phyloP scores from a whole-genome alignment of 2,113 vertebrate genomes.

The Dolichallabes microphthalmus region DNA sequence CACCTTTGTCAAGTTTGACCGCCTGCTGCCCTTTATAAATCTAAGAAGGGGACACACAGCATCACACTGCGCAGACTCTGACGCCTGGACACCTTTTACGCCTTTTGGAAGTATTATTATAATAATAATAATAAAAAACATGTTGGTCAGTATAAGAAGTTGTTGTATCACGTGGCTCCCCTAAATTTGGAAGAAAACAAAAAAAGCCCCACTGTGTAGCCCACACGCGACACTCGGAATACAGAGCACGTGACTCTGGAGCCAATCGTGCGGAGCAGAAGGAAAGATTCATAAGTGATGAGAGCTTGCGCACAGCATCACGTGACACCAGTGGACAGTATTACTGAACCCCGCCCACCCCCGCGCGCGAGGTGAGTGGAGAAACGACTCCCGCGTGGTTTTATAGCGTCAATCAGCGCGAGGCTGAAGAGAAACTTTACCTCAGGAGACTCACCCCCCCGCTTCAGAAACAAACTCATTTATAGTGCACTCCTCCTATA shows the following conservation, averaged over 20 bases:
- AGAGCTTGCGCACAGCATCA: background rate
- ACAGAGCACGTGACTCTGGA: too few relatives aligned
- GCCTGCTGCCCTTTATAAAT: conserved; percentile 48
- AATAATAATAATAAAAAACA: too few relatives aligned
- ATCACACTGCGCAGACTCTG: background rate
- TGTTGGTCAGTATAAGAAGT: too few relatives aligned
- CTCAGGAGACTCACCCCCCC: conserved; percentile 4
- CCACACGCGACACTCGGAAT: too few relatives aligned
- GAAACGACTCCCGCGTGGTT: conserved; percentile 41
- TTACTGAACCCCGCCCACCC: background rate
- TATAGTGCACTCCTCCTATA: conserved; percentile 32
- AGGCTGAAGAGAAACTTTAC: conserved; percentile 30
- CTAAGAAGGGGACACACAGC: conserved; percentile 11
- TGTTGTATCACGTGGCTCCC: too few relatives aligned
- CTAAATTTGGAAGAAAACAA: too few relatives aligned
- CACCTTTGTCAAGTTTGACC: conserved; percentile 34
- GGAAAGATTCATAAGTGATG: background rate
- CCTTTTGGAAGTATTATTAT: too few relatives aligned
- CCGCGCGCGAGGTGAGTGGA: conserved; percentile 25
- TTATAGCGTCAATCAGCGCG: conserved; percentile 47
- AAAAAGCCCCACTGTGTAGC: too few relatives aligned
- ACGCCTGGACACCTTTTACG: too few relatives aligned
- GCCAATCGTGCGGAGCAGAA: background rate
- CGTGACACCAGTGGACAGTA: conserved; percentile 6
- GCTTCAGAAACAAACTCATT: conserved; percentile 41